Evolutionary conservation across 2,888 invertebrate species (phyloP).

Genomic region (Andrena hattorfiana): DNA sequence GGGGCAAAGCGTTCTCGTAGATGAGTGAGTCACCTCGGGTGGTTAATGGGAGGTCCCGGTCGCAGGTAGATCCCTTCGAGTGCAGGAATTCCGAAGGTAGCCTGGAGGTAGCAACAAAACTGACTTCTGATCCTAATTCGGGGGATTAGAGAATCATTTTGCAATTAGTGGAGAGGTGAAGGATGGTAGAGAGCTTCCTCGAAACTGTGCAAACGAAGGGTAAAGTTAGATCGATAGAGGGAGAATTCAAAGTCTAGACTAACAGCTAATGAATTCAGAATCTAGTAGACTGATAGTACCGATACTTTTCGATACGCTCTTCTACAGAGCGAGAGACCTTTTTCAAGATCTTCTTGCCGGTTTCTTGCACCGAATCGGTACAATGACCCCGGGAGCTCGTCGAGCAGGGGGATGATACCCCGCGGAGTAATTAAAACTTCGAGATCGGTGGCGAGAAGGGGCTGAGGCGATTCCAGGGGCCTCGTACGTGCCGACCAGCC

Average conservation of each 20-base stretch:
- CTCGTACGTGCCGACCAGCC: constrained; percentile 19
- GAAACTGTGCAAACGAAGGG: background rate
- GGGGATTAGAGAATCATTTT: background rate
- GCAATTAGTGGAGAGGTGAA: background rate
- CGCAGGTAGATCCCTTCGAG: constrained; percentile 27
- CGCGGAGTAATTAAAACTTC: constrained; percentile 66
- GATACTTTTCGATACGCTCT: background rate
- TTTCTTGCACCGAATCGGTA: constrained; percentile 19
- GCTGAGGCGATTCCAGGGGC: constrained; percentile 1
- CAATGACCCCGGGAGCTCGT: constrained; percentile 39
- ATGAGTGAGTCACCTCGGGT: constrained; percentile 4
- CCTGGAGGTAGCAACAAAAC: background rate
- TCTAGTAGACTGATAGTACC: background rate
- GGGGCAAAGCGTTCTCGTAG: background rate
- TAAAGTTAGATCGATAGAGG: background rate
- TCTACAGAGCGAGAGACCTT: background rate
- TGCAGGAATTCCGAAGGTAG: constrained; percentile 19
- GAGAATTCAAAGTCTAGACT: background rate
- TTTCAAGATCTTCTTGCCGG: background rate
- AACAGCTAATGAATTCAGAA: background rate
- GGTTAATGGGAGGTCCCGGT: background rate
- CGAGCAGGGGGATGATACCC: constrained; percentile 52
- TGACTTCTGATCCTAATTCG: constrained; percentile 12
- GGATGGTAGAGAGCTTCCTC: background rate
- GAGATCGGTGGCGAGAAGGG: constrained; percentile 52